Evolutionary conservation across 1,140 invertebrate species (phyloP), one percentile per base, ranked within the genome.

Genomic region (Gryon sp.): DNA sequence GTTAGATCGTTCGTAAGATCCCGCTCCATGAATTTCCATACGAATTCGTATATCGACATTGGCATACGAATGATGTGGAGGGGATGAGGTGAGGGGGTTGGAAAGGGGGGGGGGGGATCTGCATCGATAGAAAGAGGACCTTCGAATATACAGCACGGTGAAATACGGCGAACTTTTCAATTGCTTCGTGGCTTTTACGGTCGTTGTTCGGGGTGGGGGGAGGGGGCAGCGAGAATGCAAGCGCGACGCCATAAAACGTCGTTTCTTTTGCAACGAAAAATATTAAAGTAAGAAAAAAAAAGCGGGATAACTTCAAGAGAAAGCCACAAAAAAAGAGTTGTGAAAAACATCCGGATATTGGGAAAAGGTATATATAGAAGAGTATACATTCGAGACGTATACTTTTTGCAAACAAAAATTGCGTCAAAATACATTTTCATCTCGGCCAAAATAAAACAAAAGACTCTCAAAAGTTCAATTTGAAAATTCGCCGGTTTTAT

Each of bases 51-150:
- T 55, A 55, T 55, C 48, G 16, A 11, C 48, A 34, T 28, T 55
- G 62, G 62, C 40, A 55, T 66, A 55, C 40, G 40, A 66, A 55
- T 66, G 62, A 18, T n/a, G n/a, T n/a, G n/a, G n/a, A n/a, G n/a
- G n/a, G n/a, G n/a, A n/a, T n/a, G n/a, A n/a, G n/a, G n/a, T n/a
- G n/a, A n/a, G n/a, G n/a, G n/a, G n/a, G n/a, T n/a, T n/a, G n/a
- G n/a, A n/a, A n/a, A n/a, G n/a, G n/a, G n/a, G n/a, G n/a, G n/a
- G n/a, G n/a, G n/a, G n/a, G 15, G 18, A 28, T 45, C 38, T 32
- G 62, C 50, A 34, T 36, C 50, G 48, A 48, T 46, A 34, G 50
- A 57, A 18, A 57, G 36, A 41, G 26, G 52, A 43, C 63, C 40
- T 55, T 32, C 41, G 52, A 57, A 48, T 38, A 40, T 48, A 57